Evolutionary conservation across 2,113 vertebrate species (phyloP), one percentile per base, ranked within the genome.

Genomic region (Camarhynchus parvulus): DNA sequence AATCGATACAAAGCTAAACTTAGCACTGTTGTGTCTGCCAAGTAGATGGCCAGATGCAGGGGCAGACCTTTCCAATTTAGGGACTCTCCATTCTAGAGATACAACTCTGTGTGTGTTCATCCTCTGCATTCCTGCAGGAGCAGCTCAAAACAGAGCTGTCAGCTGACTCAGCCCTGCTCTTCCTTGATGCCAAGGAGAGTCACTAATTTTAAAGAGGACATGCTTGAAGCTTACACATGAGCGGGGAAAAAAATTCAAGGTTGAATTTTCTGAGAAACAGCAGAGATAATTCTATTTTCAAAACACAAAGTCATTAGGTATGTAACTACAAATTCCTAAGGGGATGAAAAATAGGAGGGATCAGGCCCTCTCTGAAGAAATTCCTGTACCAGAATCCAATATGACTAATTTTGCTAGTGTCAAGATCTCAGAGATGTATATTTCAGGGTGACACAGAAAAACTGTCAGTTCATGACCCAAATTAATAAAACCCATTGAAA

Each of bases 1-100:
- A 93, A 96, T 97, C 84, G 0, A 95, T 96, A 93, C 27, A 85
- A 80, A 91, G 92, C 92, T 97, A 97, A 96, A 96, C 47, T 95
- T 96, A 97, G 95, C 92, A 87, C 91, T 55, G 56, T 50, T 67
- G 25, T 35, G 41, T 95, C 92, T 95, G 87, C 92, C 90, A 95
- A 96, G 72, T 42, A 56, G 49, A 85, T 44, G 52, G 66, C 69
- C 75, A 95, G 83, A 88, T 18, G 1, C 78, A 87, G 81, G 69
- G 80, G 61, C 83, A 95, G 83, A 83, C 92, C 87, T 83, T 70
- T 69, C 56, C 73, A 67, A 67, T 95, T 87, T 75, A 92, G 83
- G 86, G 73, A 64, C 69, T 89, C 64, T 92, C 76, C 83, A 68
- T 20, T 78, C 90, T 27, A 39, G 52, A 13, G 58, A 50, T 67